phyloP scores from a whole-genome alignment of 2,888 invertebrate genomes.

The Erebia epiphron region DNA sequence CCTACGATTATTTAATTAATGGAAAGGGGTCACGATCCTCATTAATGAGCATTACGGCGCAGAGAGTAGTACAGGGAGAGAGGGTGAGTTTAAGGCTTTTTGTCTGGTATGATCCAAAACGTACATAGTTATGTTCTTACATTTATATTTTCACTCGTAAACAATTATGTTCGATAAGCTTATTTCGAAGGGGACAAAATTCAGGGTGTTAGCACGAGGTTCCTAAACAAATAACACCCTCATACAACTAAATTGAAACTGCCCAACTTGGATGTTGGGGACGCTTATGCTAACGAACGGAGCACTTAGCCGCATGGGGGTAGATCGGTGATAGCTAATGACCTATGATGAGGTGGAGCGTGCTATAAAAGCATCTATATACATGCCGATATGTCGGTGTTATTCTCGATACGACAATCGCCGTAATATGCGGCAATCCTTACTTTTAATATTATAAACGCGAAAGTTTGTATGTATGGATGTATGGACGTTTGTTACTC shows the following conservation, averaged over 20 bases:
- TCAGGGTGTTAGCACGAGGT: slow-evolving; percentile 2
- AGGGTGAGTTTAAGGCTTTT: too few species aligned
- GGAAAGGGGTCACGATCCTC: too few species aligned
- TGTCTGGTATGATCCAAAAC: too few species aligned
- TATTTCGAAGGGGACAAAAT: slow-evolving; percentile 5
- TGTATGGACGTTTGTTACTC: too few species aligned
- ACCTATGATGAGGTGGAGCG: not conserved
- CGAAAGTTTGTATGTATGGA: too few species aligned
- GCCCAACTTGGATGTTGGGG: slow-evolving; percentile 9
- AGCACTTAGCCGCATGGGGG: slow-evolving; percentile 33
- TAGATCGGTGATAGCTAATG: slow-evolving; percentile 28
- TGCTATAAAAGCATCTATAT: slow-evolving; percentile 4
- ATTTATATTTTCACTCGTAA: not conserved
- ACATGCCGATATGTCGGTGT: not conserved
- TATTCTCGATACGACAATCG: too few species aligned
- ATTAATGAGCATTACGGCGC: too few species aligned
- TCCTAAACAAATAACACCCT: slow-evolving; percentile 22
- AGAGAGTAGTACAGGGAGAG: too few species aligned
- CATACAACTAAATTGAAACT: slow-evolving; percentile 10
- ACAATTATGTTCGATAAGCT: not conserved
- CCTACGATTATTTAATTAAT: too few species aligned
- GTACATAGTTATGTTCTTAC: too few species aligned
- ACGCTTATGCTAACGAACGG: slow-evolving; percentile 31
- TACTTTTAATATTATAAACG: too few species aligned
- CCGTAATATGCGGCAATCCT: too few species aligned